These are phyloP conservation scores for Cladorhizidae sp. DNA, from an alignment of 37 sponge, comb jelly and placozoan genomes.

Conservation along the genomic window DNA sequence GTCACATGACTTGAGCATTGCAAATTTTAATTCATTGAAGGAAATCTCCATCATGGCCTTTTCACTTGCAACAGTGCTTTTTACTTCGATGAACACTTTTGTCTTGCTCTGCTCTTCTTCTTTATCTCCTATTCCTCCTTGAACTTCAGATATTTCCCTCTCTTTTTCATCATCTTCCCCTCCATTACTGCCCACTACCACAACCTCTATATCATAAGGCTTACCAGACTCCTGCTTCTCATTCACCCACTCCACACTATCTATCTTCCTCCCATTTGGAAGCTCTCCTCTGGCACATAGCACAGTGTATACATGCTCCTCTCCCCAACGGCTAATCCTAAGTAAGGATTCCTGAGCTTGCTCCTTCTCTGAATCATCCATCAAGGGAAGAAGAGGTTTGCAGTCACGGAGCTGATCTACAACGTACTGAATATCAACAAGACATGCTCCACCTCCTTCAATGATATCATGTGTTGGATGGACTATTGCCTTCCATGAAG, in stretches of 20 bases:
- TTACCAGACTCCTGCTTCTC: slow-evolving; percentile 20
- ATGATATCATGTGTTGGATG: not conserved
- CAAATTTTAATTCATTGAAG: slow-evolving; percentile 44
- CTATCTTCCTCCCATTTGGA: slow-evolving; percentile 28
- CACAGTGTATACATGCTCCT: slow-evolving; percentile 33
- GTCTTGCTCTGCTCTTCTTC: not conserved
- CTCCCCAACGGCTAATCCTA: slow-evolving; percentile 55
- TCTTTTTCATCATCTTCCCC: too few species aligned
- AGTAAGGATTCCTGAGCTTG: slow-evolving; percentile 13
- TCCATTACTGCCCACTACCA: not conserved
- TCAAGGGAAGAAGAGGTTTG: slow-evolving; percentile 8
- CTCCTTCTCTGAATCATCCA: not conserved
- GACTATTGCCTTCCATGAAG: not conserved
- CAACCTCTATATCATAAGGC: slow-evolving; percentile 55
- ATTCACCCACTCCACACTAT: slow-evolving; percentile 38
- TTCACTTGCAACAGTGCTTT: slow-evolving; percentile 30
- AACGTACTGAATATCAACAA: not conserved
- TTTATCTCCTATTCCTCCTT: too few species aligned
- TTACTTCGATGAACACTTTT: slow-evolving; percentile 45
- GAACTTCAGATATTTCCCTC: too few species aligned
- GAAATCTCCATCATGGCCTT: slow-evolving; percentile 37
- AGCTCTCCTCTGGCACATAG: not conserved
- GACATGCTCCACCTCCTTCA: not conserved
- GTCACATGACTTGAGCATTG: not conserved
- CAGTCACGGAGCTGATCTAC: not conserved